A percentile compares a stretch with the other conserved stretches of the same genome.
Conservation (phyloP, 2,113 vertebrate species). For the Promerops cafer region DNA sequence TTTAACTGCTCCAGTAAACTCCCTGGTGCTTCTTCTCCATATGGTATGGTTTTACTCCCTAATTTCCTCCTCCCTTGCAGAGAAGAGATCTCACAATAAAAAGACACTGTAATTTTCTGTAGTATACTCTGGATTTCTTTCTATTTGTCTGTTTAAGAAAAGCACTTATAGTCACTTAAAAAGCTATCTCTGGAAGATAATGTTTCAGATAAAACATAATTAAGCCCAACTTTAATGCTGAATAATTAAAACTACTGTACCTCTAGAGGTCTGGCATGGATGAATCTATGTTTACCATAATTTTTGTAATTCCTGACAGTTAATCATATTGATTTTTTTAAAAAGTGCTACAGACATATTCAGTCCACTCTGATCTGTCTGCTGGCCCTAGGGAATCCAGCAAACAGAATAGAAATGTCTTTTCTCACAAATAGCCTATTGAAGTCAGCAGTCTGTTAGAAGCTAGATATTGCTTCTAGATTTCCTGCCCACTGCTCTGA, state of each 20-base stretch:
- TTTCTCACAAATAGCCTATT: not conserved
- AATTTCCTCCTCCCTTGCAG: not conserved
- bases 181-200: not conserved
- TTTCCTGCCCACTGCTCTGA: not conserved
- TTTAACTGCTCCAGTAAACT: not conserved
- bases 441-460: not conserved
- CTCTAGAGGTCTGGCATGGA: not conserved
- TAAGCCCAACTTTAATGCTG: not conserved
- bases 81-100: not conserved
- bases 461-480: not conserved
- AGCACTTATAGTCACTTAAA: not conserved
- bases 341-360: not conserved
- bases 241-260: not conserved
- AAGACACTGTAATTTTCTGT: not conserved
- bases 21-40: not conserved
- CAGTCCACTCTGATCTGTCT: not conserved
- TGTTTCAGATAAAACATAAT: not conserved
- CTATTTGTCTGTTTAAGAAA: not conserved
- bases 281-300: not conserved
- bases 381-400: not conserved
- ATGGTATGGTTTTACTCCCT: not conserved
- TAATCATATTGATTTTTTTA: not conserved
- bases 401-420: not conserved
- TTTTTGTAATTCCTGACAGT: not conserved
- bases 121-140: not conserved